Conservation (phyloP, 2,797 vertebrate species). For the Emys orbicularis region DNA sequence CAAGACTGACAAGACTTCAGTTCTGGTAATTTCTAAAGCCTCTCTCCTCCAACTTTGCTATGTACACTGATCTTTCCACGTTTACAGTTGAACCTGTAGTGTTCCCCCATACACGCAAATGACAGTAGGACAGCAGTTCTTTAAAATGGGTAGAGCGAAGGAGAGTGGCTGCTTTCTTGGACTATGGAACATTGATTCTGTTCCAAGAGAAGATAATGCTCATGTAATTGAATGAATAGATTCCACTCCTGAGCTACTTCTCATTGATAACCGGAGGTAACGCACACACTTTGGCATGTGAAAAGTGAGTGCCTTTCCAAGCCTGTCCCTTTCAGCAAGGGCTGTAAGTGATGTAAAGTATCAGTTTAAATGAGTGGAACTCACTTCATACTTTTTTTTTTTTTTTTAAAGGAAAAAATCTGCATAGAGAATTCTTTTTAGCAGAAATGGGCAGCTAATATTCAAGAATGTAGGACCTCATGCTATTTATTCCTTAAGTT, state of each 20-base stretch:
- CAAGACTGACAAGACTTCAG: neutral
- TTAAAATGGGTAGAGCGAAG: conserved; percentile 36
- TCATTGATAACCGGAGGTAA: neutral
- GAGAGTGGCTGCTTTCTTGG: conserved; percentile 42
- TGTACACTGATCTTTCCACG: conserved; percentile 42
- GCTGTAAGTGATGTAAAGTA: neutral
- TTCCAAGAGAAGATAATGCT: conserved; percentile 27
- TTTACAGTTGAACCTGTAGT: conserved; percentile 38
- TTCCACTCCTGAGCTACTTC: conserved; percentile 4
- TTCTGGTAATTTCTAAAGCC: conserved; percentile 32
- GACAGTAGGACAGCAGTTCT: conserved; percentile 30
- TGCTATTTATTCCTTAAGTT: conserved; percentile 60
- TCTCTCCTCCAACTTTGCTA: conserved; percentile 13
- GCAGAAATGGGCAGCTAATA: conserved; percentile 50
- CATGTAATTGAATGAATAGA: conserved; percentile 18
- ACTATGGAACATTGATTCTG: neutral
- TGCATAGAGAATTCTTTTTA: conserved; percentile 5
- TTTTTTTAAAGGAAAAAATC: conserved; percentile 10
- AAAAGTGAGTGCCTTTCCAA: conserved; percentile 62
- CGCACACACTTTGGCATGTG: neutral
- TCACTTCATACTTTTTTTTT: neutral
- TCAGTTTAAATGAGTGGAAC: conserved; percentile 37
- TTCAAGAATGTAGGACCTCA: conserved; percentile 34
- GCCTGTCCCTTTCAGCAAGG: conserved; percentile 29
- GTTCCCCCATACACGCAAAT: conserved; percentile 38